phyloP scores from a whole-genome alignment of 2,888 invertebrate genomes.

The Pammene aurita region DNA sequence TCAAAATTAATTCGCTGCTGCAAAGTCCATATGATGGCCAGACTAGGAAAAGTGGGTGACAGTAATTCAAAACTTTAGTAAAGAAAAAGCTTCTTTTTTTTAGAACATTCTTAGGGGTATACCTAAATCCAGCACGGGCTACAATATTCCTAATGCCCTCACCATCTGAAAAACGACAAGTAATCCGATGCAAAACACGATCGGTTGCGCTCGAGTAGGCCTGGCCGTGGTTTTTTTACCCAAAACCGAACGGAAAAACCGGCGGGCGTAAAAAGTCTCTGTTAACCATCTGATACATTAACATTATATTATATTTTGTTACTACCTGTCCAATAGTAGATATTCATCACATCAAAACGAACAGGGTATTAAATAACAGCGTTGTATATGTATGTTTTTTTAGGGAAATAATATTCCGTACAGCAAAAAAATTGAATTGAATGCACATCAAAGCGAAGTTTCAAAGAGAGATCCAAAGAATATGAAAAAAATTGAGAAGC shows the following conservation, averaged over 20 bases:
- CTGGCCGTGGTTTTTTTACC: conserved; percentile 21
- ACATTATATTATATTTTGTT: background rate
- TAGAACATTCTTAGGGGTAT: background rate
- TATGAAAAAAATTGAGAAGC: too few species aligned
- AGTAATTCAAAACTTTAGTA: too few species aligned
- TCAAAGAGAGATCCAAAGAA: too few species aligned
- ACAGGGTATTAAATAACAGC: too few species aligned
- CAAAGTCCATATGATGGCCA: too few species aligned
- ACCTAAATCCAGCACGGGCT: background rate
- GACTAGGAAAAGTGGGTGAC: too few species aligned
- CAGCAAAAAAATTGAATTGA: too few species aligned
- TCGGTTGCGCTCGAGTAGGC: conserved; percentile 7
- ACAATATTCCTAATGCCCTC: background rate
- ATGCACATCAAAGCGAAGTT: too few species aligned
- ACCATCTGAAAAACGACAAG: conserved; percentile 12
- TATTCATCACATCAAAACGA: too few species aligned
- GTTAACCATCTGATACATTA: conserved; percentile 8
- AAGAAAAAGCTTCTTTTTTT: background rate
- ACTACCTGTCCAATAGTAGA: background rate
- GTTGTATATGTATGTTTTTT: too few species aligned
- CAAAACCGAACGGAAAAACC: conserved; percentile 17
- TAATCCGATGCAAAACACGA: conserved; percentile 4
- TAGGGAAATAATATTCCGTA: too few species aligned
- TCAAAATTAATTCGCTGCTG: too few species aligned
- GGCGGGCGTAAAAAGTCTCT: conserved; percentile 9